A percentile compares a stretch with the other conserved stretches of the same genome.
Conservation (phyloP, 2,888 invertebrate genomes). For the Acronicta alni region DNA sequence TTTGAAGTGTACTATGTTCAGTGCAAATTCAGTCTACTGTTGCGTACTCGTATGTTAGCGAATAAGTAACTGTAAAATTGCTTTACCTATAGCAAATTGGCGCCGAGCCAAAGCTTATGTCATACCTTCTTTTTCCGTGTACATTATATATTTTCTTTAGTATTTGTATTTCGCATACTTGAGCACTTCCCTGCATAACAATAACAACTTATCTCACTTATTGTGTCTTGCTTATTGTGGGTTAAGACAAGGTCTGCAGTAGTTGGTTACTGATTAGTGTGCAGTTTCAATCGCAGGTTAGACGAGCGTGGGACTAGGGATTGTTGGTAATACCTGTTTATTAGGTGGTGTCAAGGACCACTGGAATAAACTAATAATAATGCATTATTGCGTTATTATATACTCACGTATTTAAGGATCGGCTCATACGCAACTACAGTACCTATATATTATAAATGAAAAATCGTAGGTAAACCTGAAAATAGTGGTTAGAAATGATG, state of each 20-base stretch:
- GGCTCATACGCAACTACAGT: slow-evolving; percentile 23
- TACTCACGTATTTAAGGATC: slow-evolving; percentile 49
- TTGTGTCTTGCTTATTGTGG: slow-evolving; percentile 44
- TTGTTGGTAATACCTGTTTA: slow-evolving; percentile 72
- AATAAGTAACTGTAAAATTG: too few relatives aligned
- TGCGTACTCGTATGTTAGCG: too few relatives aligned
- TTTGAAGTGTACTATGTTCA: too few relatives aligned
- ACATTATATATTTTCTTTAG: too few relatives aligned
- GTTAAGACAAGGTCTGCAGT: slow-evolving; percentile 63
- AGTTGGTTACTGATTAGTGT: slow-evolving; percentile 63
- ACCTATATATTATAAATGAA: too few relatives aligned
- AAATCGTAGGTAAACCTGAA: too few relatives aligned
- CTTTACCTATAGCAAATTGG: too few relatives aligned
- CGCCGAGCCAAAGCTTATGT: too few relatives aligned
- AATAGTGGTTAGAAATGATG: too few relatives aligned
- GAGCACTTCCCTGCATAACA: slow-evolving; percentile 29
- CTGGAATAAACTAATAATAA: slow-evolving; percentile 48
- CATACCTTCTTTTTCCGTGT: too few relatives aligned
- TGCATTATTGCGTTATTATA: slow-evolving; percentile 44
- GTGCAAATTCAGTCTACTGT: too few relatives aligned
- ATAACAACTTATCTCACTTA: slow-evolving; percentile 43
- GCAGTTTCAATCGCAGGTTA: slow-evolving; percentile 68
- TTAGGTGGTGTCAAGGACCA: slow-evolving; percentile 75
- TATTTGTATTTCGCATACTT: not conserved
- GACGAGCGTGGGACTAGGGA: slow-evolving; percentile 77